A percentile compares a stretch with the other conserved stretches of the same genome.
Conservation (phyloP, 2,888 invertebrate species). For the Malacosoma neustria region DNA sequence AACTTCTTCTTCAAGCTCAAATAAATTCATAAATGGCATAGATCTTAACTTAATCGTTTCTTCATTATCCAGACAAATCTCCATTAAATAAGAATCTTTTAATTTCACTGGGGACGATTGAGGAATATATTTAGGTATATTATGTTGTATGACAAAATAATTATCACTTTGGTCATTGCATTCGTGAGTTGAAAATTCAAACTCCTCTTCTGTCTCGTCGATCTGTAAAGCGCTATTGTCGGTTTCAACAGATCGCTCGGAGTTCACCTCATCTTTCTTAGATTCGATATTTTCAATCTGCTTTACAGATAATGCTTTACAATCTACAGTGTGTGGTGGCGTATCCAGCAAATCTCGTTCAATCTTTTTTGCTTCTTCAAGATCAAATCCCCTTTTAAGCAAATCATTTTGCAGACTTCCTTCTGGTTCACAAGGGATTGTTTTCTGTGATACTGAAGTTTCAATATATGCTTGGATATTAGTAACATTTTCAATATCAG, state of each 20-base stretch:
- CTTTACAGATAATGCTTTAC: slow-evolving; percentile 1
- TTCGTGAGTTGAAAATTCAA: slow-evolving; percentile 44
- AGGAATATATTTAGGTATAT: slow-evolving; percentile 26
- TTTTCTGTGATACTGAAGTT: slow-evolving; percentile 21
- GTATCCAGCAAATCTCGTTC: slow-evolving; percentile 57
- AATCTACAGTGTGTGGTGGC: slow-evolving; percentile 21
- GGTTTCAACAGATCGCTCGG: slow-evolving; percentile 9
- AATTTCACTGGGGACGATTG: slow-evolving; percentile 28
- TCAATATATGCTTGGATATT: slow-evolving; percentile 58
- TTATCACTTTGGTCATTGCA: slow-evolving; percentile 46
- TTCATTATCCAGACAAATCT: slow-evolving; percentile 55
- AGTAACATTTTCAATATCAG: slow-evolving; percentile 48
- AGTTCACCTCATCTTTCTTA: slow-evolving; percentile 14
- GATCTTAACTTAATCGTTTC: slow-evolving; percentile 47
- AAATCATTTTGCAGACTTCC: slow-evolving; percentile 47
- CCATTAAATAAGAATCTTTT: slow-evolving; percentile 59
- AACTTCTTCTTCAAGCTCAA: slow-evolving; percentile 28
- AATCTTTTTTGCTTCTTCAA: slow-evolving; percentile 58
- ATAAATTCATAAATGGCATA: slow-evolving; percentile 31
- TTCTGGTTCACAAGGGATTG: slow-evolving; percentile 15
- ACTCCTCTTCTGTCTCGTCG: slow-evolving; percentile 29
- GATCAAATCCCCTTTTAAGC: slow-evolving; percentile 58
- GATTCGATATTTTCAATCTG: not conserved
- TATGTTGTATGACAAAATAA: slow-evolving; percentile 32
- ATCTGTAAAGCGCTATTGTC: slow-evolving; percentile 25